Percentiles rank a stretch among this genome's conserved stretches.
Evolutionary conservation across 2,888 invertebrate genomes (phyloP).

Genomic region (Anthophora plumipes): DNA sequence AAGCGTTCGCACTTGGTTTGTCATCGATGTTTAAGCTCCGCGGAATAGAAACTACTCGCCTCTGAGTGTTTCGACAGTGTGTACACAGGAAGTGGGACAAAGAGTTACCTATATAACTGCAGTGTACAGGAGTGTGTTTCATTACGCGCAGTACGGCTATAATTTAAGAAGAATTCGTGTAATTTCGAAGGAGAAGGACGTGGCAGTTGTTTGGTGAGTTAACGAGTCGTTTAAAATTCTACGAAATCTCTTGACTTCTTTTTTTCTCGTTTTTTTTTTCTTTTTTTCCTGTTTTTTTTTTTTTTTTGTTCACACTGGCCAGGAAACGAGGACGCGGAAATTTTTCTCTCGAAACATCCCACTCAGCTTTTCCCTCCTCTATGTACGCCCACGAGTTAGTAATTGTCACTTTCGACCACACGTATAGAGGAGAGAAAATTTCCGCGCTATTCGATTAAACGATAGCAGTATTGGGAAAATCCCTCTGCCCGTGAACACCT

Average conservation of each 20-base stretch:
- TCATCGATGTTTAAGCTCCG: conserved; percentile 24
- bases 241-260: conserved; percentile 14
- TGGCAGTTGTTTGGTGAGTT: conserved; percentile 42
- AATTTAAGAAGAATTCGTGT: conserved; percentile 25
- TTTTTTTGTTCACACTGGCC: neutral
- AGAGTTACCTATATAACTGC: neutral
- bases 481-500: neutral
- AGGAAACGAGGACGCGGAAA: neutral
- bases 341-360: neutral
- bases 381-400: neutral
- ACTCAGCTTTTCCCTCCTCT: neutral
- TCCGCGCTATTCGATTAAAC: conserved; percentile 22
- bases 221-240: conserved; percentile 43
- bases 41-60: conserved; percentile 2
- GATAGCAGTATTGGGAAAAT: conserved; percentile 6
- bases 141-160: neutral
- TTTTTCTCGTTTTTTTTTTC: neutral
- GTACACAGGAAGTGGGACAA: neutral
- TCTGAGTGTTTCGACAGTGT: neutral
- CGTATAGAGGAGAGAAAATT: neutral
- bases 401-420: neutral
- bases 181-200: conserved; percentile 17
- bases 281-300: no score
- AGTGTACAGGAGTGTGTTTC: neutral
- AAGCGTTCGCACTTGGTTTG: conserved; percentile 34